These are phyloP conservation scores for Mola mola DNA, from an alignment of 2,113 vertebrate species.

Conservation along the genomic window DNA sequence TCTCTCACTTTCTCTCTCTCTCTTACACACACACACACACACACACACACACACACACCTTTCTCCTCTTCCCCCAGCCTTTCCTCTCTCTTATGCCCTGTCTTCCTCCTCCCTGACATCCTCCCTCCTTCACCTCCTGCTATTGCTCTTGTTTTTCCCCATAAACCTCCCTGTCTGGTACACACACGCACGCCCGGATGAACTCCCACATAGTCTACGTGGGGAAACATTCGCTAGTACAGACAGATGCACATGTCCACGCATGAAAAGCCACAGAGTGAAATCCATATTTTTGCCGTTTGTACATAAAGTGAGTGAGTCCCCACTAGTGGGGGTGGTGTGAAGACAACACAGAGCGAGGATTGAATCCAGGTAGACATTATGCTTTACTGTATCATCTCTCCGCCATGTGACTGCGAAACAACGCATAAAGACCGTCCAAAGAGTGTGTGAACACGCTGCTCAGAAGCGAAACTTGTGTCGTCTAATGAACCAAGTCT, in stretches of 20 bases:
- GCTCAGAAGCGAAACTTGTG: conserved; percentile 32
- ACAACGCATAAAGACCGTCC: conserved; percentile 43
- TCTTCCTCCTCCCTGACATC: conserved; percentile 57
- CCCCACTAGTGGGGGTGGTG: conserved; percentile 13
- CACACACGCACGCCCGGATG: conserved; percentile 21
- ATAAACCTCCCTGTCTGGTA: conserved; percentile 17
- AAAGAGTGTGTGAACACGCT: background rate
- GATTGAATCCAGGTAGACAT: conserved; percentile 55
- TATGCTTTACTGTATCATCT: conserved; percentile 54
- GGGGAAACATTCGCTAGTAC: conserved; percentile 45
- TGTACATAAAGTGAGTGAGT: background rate
- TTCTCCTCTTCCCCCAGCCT: conserved; percentile 14
- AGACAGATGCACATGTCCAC: conserved; percentile 6
- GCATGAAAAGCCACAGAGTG: background rate
- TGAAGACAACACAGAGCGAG: conserved; percentile 13
- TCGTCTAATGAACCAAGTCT: conserved; percentile 34
- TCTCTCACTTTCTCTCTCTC: conserved; percentile 62
- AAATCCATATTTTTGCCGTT: conserved; percentile 3
- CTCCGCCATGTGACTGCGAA: conserved; percentile 37
- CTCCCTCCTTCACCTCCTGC: conserved; percentile 54
- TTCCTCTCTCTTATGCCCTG: conserved; percentile 60
- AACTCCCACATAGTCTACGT: conserved; percentile 12
- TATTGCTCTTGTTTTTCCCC: conserved; percentile 63
- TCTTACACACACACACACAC: conserved; percentile 12
- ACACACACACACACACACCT: conserved; percentile 9